Evolutionary conservation across 2,888 invertebrate species (phyloP).

Genomic region (Nesidiocoris tenuis): DNA sequence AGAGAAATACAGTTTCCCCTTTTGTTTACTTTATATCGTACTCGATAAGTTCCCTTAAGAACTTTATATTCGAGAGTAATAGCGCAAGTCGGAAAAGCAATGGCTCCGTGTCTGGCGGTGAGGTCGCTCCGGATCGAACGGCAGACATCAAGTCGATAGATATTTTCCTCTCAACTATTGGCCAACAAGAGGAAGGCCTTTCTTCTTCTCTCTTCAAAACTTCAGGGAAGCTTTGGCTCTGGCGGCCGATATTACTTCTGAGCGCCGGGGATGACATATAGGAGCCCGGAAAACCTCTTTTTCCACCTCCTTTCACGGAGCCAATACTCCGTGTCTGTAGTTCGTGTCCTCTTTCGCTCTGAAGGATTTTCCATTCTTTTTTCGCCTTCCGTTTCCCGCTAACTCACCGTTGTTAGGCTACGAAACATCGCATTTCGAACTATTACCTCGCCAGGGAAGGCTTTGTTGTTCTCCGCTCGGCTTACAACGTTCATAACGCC

Average conservation of each 20-base stretch:
- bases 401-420: constrained; percentile 4
- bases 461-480: constrained; percentile 32
- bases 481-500: constrained; percentile 33
- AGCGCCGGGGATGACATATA: constrained; percentile 35
- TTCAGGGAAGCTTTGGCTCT: background rate
- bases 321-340: constrained; percentile 37
- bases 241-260: constrained; percentile 27
- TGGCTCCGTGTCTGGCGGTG: background rate
- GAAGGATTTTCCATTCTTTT: constrained; percentile 3
- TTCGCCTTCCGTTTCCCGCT: constrained; percentile 2
- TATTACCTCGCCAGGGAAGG: constrained; percentile 7
- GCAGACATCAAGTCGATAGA: background rate
- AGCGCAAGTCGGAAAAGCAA: background rate
- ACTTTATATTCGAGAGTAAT: background rate
- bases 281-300: constrained; percentile 21
- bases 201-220: background rate
- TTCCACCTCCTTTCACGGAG: constrained; percentile 38
- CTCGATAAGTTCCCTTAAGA: background rate
- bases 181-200: background rate
- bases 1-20: background rate
- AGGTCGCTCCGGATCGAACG: background rate
- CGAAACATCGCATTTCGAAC: constrained; percentile 27
- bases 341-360: constrained; percentile 9
- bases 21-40: background rate
- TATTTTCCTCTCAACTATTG: background rate